phyloP scores from a whole-genome alignment of 53 echinoderm and acorn worm genomes.

The Luidia sarsii region DNA sequence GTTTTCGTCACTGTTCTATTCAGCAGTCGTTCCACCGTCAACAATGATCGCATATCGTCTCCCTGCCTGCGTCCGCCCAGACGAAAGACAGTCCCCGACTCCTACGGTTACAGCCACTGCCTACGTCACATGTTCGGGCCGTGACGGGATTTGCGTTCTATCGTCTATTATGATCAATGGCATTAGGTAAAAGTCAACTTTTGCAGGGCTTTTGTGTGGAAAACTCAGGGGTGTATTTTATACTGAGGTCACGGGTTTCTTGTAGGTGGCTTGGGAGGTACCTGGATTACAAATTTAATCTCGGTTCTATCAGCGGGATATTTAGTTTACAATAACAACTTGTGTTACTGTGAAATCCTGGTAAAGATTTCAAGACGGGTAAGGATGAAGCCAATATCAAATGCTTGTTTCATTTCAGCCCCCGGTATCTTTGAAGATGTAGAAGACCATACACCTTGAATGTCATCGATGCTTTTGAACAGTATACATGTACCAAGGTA shows the following conservation, averaged over 20 bases:
- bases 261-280: neutral
- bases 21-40: conserved; percentile 15
- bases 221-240: neutral
- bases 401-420: no score
- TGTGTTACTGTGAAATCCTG: neutral
- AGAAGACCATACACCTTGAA: no score
- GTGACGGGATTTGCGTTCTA: conserved; percentile 17
- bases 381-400: no score
- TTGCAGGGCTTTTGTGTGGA: neutral
- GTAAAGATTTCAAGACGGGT: no score
- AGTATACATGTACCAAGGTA: no score
- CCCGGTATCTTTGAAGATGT: no score
- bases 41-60: neutral
- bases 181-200: neutral
- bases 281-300: conserved; percentile 16
- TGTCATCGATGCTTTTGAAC: no score
- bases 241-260: conserved; percentile 3
- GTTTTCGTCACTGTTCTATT: conserved; percentile 46
- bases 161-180: neutral
- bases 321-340: conserved; percentile 22
- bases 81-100: neutral
- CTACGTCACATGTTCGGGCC: conserved; percentile 21
- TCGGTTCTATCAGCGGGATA: neutral
- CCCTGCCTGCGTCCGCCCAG: neutral
- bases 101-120: neutral